Percentiles rank a stretch among this genome's conserved stretches.
Evolutionary conservation across 2,888 invertebrate species (phyloP).

Genomic region (Drosophila multiciliata): DNA sequence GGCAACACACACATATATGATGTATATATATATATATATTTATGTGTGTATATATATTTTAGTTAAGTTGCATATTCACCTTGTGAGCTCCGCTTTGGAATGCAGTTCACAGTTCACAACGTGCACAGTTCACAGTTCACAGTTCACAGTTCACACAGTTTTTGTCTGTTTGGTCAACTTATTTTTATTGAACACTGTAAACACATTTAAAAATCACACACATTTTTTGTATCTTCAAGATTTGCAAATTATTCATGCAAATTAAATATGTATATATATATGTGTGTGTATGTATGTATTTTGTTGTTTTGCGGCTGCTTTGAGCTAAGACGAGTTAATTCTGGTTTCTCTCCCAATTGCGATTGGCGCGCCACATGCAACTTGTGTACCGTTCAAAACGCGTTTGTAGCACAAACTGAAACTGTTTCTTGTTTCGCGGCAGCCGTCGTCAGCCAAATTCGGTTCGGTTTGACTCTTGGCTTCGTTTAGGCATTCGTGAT

Average conservation of each 20-base stretch:
- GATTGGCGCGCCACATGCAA: slow-evolving; percentile 57
- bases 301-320: slow-evolving; percentile 1
- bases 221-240: slow-evolving; percentile 13
- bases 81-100: slow-evolving; percentile 29
- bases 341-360: slow-evolving; percentile 32
- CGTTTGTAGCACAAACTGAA: slow-evolving; percentile 82
- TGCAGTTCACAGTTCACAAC: slow-evolving; percentile 41
- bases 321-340: slow-evolving; percentile 35
- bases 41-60: not conserved
- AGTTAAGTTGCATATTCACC: slow-evolving; percentile 55
- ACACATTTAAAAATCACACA: slow-evolving; percentile 17
- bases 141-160: slow-evolving; percentile 11
- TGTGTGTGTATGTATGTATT: not conserved
- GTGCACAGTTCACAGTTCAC: slow-evolving; percentile 7
- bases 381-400: slow-evolving; percentile 76
- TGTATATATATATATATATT: not conserved
- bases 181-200: slow-evolving; percentile 11
- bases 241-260: slow-evolving; percentile 32
- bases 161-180: slow-evolving; percentile 10
- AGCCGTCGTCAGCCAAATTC: slow-evolving; percentile 1
- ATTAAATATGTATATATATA: slow-evolving; percentile 11
- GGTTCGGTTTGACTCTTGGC: slow-evolving; percentile 12
- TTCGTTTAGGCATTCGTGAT: slow-evolving; percentile 21
- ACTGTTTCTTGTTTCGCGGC: slow-evolving; percentile 60
- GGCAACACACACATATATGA: slow-evolving; percentile 4